phyloP scores from a whole-genome alignment of 2,113 vertebrate genomes.

The Balaeniceps rex region DNA sequence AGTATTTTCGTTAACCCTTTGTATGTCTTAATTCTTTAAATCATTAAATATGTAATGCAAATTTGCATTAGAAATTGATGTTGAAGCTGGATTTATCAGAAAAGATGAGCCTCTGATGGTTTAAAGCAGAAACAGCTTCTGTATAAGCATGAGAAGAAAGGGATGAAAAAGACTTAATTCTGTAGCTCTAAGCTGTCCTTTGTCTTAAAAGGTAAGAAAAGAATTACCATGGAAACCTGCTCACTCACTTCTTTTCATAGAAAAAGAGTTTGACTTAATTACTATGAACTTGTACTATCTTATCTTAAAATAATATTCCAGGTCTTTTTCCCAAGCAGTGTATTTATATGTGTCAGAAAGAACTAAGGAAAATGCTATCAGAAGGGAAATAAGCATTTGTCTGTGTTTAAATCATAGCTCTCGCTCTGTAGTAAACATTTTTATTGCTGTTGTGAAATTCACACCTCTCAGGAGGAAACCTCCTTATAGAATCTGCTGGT shows the following conservation, averaged over 20 bases:
- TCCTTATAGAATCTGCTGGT: slow-evolving; percentile 23
- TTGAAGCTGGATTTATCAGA: neutral
- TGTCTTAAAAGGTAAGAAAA: slow-evolving; percentile 73
- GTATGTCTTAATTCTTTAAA: neutral
- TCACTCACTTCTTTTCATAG: slow-evolving; percentile 37
- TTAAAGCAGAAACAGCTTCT: slow-evolving; percentile 32
- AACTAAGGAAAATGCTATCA: slow-evolving; percentile 30
- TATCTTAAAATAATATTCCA: slow-evolving; percentile 63
- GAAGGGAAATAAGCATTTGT: slow-evolving; percentile 55
- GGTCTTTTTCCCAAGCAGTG: slow-evolving; percentile 24
- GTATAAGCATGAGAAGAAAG: slow-evolving; percentile 28
- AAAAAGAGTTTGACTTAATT: slow-evolving; percentile 56
- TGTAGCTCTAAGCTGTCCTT: slow-evolving; percentile 60
- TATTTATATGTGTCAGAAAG: slow-evolving; percentile 43
- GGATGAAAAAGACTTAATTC: slow-evolving; percentile 63
- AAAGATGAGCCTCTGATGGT: slow-evolving; percentile 3
- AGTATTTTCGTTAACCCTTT: neutral
- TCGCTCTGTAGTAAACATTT: slow-evolving; percentile 33
- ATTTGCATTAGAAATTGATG: slow-evolving; percentile 26
- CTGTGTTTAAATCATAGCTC: slow-evolving; percentile 61
- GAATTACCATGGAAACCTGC: slow-evolving; percentile 69
- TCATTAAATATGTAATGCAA: neutral
- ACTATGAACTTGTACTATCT: slow-evolving; percentile 58
- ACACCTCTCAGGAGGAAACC: slow-evolving; percentile 65
- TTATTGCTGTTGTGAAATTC: slow-evolving; percentile 65